phyloP scores from a whole-genome alignment of 2,113 vertebrate species.

The Chrysochloris asiatica region DNA sequence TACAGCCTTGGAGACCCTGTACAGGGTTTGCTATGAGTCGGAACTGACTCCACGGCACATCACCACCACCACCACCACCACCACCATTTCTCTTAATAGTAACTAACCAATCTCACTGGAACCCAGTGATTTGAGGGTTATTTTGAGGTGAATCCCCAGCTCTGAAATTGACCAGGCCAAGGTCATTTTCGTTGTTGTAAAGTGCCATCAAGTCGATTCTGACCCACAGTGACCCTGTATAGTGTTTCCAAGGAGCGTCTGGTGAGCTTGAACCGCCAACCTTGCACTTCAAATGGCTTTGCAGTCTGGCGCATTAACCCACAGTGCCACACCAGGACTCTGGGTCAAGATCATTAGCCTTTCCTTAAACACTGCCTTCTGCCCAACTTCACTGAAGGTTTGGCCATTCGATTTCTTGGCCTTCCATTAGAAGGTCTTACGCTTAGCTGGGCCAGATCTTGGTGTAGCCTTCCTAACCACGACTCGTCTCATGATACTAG shows the following conservation, averaged over 20 bases:
- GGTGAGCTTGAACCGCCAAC: too few relatives aligned
- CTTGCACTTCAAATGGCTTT: too few relatives aligned
- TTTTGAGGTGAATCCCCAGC: neutral
- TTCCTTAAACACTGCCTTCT: neutral
- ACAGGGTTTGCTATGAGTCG: too few relatives aligned
- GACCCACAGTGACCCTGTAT: too few relatives aligned
- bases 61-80: too few relatives aligned
- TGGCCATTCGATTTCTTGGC: neutral
- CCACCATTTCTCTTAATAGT: constrained; percentile 1
- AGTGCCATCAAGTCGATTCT: too few relatives aligned
- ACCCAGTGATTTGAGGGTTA: neutral
- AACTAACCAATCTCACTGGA: constrained; percentile 4
- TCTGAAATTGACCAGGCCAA: constrained; percentile 47
- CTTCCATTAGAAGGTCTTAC: neutral
- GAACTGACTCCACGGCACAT: too few relatives aligned
- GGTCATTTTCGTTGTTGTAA: too few relatives aligned
- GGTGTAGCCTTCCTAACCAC: constrained; percentile 16
- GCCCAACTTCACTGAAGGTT: neutral
- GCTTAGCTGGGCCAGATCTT: constrained; percentile 38
- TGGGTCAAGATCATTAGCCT: neutral
- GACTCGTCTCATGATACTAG: neutral
- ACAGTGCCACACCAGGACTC: too few relatives aligned
- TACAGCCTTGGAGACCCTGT: too few relatives aligned
- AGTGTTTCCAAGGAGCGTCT: too few relatives aligned
- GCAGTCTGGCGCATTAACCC: too few relatives aligned